Evolutionary conservation across 2,888 invertebrate genomes (phyloP).

Genomic region (Zelleria hepariella): DNA sequence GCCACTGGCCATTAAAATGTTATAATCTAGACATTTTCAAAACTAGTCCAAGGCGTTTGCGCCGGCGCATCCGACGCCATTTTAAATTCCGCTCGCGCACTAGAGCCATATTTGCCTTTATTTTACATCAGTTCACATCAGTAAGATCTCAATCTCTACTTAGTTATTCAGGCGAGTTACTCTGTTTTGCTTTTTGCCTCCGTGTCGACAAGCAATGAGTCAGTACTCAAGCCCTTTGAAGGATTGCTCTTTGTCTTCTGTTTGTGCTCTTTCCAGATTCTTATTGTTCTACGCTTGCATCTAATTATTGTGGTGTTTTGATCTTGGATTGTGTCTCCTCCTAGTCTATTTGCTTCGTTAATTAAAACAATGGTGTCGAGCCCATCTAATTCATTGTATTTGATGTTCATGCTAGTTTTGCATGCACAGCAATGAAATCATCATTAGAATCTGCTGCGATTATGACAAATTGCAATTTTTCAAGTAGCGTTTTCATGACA

Average conservation of each 20-base stretch:
- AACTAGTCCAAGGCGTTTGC: constrained; percentile 37
- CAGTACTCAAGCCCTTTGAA: constrained; percentile 11
- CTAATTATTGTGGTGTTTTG: neutral
- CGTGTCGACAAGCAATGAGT: constrained; percentile 18
- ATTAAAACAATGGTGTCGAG: neutral
- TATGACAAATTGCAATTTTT: constrained; percentile 4
- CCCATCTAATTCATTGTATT: neutral
- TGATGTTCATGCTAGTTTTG: neutral
- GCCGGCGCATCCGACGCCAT: constrained; percentile 33
- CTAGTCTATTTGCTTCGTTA: neutral
- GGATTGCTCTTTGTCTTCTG: constrained; percentile 13
- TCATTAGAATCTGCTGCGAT: neutral
- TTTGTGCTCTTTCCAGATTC: constrained; percentile 7
- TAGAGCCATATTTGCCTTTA: constrained; percentile 59
- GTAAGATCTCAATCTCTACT: constrained; percentile 61
- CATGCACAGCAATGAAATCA: neutral
- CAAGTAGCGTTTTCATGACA: neutral
- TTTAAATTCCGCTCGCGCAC: constrained; percentile 54
- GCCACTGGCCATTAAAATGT: neutral
- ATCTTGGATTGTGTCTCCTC: neutral
- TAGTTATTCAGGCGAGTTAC: constrained; percentile 47
- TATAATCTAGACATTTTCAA: constrained; percentile 4
- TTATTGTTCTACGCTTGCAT: neutral
- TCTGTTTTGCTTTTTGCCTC: constrained; percentile 20
- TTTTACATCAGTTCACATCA: constrained; percentile 41